phyloP scores from a whole-genome alignment of 2,888 invertebrate genomes.

The Hyalella azteca region DNA sequence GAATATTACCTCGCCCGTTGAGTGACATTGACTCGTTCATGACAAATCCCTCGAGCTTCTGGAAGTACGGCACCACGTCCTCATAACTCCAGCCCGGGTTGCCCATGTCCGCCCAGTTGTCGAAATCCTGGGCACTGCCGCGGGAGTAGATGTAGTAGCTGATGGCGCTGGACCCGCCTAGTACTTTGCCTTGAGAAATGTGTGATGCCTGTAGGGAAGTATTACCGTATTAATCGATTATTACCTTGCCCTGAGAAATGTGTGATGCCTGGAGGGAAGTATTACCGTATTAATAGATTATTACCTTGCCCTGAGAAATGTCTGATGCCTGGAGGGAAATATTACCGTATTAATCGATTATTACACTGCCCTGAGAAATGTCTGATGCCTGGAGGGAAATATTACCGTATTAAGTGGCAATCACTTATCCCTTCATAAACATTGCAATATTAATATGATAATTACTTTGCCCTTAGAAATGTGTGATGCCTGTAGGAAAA shows the following conservation, averaged over 20 bases:
- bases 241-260: not conserved
- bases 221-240: not conserved
- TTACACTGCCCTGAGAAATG: not conserved
- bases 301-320: not conserved
- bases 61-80: constrained; percentile 78
- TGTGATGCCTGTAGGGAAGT: constrained; percentile 71
- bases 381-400: not conserved
- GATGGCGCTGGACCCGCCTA: constrained; percentile 86
- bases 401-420: no score
- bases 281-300: not conserved
- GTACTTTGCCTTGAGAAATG: constrained; percentile 85
- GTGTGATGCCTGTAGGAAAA: no score
- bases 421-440: no score
- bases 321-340: not conserved
- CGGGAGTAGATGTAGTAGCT: constrained; percentile 91
- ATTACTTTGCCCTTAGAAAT: no score
- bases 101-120: constrained; percentile 83
- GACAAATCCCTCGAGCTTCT: constrained; percentile 81
- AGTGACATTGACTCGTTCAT: constrained; percentile 83
- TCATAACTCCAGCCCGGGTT: constrained; percentile 88
- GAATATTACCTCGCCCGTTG: constrained; percentile 69
- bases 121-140: constrained; percentile 83
- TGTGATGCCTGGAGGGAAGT: not conserved
- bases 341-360: not conserved
- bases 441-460: no score